phyloP scores from a whole-genome alignment of 2,888 invertebrate species.

The Vesta saturnalis region DNA sequence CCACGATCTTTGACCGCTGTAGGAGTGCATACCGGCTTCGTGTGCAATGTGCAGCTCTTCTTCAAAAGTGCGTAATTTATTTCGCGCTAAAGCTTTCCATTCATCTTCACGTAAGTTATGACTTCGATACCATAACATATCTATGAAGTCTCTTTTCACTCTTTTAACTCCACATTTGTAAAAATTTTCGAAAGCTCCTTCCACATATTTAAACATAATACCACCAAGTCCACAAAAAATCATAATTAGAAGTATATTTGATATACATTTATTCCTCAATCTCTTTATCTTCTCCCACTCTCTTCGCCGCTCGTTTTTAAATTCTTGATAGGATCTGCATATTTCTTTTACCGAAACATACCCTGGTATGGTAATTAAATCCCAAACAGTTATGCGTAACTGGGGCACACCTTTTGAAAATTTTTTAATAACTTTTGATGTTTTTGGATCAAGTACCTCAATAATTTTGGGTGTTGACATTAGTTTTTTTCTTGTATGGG shows the following conservation, averaged over 20 bases:
- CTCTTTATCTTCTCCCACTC: slow-evolving; percentile 67
- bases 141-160: slow-evolving; percentile 87
- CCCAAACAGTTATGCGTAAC: slow-evolving; percentile 48
- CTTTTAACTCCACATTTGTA: slow-evolving; percentile 90
- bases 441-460: slow-evolving; percentile 56
- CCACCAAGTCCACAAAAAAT: slow-evolving; percentile 83
- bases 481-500: slow-evolving; percentile 45
- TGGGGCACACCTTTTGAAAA: slow-evolving; percentile 46
- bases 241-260: slow-evolving; percentile 74
- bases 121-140: slow-evolving; percentile 82
- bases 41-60: slow-evolving; percentile 85
- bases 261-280: slow-evolving; percentile 73
- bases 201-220: slow-evolving; percentile 81
- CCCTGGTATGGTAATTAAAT: slow-evolving; percentile 48
- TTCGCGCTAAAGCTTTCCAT: slow-evolving; percentile 87
- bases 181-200: slow-evolving; percentile 85
- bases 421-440: slow-evolving; percentile 54
- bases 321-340: slow-evolving; percentile 67
- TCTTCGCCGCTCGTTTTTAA: slow-evolving; percentile 67
- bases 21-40: slow-evolving; percentile 84
- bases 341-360: slow-evolving; percentile 62
- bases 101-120: slow-evolving; percentile 87
- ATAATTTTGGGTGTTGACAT: slow-evolving; percentile 53
- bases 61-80: slow-evolving; percentile 84
- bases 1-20: slow-evolving; percentile 87